Evolutionary conservation across 2,797 vertebrate species (phyloP), one percentile per base, ranked within the genome.

Genomic region (Oreochromis mossambicus): DNA sequence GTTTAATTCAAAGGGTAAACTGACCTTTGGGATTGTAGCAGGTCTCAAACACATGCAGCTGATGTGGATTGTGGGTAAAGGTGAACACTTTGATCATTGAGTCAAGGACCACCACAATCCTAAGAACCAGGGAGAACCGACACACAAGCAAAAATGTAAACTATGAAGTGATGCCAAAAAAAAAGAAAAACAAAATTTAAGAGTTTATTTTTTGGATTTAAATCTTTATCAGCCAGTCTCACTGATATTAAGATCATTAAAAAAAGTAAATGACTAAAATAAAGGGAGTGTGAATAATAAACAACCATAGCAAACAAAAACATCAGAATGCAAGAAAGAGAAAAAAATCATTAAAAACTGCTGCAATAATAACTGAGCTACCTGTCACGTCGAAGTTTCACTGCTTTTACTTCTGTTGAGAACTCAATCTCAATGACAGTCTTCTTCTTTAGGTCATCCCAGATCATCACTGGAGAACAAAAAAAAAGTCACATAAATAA

Each of bases 41-140:
- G 86, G 99, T 99, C 94, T 99, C 99, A 88, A 99, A 99, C 91
- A 99, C 99, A 5, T 99, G 99, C 91, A 99, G 82, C 94, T 99
- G 99, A 91, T 99, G 99, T 68, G 99, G 99, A 87, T 99, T 99
- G 94, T 99, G 99, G 52, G 99, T 99, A 87, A 99, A 99, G 0
- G 99, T 99, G 92, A 99, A 99, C 83, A 99, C 99, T 95, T 99
- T 99, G 87, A 99, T 99, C 99, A 99, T 99, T 0, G 99, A 99
- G 90, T 99, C 99, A 95, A 99, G 91, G 83, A 99, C 98, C 41
- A 99, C 99, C 87, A 99, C 99, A 78, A 99, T 99, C 94, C 99
- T 99, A 94, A 82, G 95, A 96, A 48, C 46, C 88, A 58, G 80
- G 4, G 5, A 66, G 32, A 85, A 24, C 4, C 56, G 63, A 66